Evolutionary conservation across 2,113 vertebrate species (phyloP).

Genomic region (Pseudopipra pipra): DNA sequence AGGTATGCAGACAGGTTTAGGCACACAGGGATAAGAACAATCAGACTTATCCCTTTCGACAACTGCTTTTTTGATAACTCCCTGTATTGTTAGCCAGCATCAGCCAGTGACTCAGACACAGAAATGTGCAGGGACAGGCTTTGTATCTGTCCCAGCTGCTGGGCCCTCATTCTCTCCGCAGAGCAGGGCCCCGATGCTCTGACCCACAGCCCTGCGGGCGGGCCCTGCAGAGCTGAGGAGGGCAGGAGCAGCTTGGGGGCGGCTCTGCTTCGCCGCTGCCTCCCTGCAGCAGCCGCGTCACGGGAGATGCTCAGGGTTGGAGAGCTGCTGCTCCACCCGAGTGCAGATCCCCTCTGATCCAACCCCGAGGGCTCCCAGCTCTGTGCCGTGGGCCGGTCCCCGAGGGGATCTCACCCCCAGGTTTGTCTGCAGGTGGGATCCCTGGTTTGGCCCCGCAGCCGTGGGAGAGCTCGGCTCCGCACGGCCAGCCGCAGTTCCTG

Average conservation of each 20-base stretch:
- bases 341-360: not conserved
- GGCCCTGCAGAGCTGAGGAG: not conserved
- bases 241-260: not conserved
- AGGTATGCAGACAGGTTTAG: constrained; percentile 36
- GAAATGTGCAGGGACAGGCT: not conserved
- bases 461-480: not conserved
- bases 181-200: not conserved
- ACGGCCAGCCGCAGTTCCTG: not conserved
- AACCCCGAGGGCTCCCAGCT: not conserved
- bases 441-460: rapidly evolving
- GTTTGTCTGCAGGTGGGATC: not conserved
- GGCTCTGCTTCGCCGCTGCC: rapidly evolving
- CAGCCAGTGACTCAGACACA: not conserved
- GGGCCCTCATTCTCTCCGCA: not conserved
- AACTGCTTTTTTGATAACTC: constrained; percentile 1
- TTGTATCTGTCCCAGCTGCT: not conserved
- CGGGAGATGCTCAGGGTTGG: not conserved
- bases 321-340: not conserved
- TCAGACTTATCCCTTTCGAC: not conserved
- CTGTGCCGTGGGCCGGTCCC: not conserved
- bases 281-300: rapidly evolving
- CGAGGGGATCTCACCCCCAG: not conserved
- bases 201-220: rapidly evolving
- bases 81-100: not conserved
- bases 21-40: constrained; percentile 1